These are phyloP conservation scores for Electrophaes corylata DNA, from an alignment of 2,888 invertebrate species.

Conservation along the genomic window DNA sequence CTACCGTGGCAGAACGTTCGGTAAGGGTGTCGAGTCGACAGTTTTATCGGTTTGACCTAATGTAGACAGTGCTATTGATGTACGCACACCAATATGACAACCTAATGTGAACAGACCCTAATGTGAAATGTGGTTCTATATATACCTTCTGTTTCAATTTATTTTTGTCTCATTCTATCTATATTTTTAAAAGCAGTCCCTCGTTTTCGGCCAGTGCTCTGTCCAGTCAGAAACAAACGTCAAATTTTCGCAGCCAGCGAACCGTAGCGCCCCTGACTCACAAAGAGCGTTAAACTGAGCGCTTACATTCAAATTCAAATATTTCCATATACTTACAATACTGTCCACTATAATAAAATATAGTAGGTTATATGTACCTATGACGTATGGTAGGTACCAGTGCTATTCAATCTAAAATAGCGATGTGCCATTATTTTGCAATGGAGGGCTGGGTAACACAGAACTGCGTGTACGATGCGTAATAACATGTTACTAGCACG, in stretches of 20 bases:
- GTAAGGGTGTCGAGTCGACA: too few species aligned
- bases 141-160: too few species aligned
- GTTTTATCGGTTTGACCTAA: too few species aligned
- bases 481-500: slow-evolving; percentile 21
- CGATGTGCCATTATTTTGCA: slow-evolving; percentile 15
- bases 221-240: slow-evolving; percentile 55
- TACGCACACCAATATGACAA: too few species aligned
- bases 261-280: slow-evolving; percentile 72
- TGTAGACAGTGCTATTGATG: too few species aligned
- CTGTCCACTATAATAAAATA: slow-evolving; percentile 3
- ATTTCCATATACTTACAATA: slow-evolving; percentile 18
- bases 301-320: slow-evolving; percentile 64
- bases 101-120: too few species aligned
- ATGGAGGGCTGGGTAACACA: slow-evolving; percentile 9
- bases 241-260: slow-evolving; percentile 76
- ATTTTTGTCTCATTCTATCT: too few species aligned
- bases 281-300: slow-evolving; percentile 68
- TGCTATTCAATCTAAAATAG: slow-evolving; percentile 2
- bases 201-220: slow-evolving; percentile 43
- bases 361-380: background rate
- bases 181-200: background rate
- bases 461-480: slow-evolving; percentile 24
- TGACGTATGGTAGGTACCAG: background rate
- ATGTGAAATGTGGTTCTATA: too few species aligned
- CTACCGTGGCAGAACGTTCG: too few species aligned